A percentile compares a stretch with the other conserved stretches of the same genome.
phyloP scores from a whole-genome alignment of 2,797 vertebrate genomes.

The Psittacula echo region DNA sequence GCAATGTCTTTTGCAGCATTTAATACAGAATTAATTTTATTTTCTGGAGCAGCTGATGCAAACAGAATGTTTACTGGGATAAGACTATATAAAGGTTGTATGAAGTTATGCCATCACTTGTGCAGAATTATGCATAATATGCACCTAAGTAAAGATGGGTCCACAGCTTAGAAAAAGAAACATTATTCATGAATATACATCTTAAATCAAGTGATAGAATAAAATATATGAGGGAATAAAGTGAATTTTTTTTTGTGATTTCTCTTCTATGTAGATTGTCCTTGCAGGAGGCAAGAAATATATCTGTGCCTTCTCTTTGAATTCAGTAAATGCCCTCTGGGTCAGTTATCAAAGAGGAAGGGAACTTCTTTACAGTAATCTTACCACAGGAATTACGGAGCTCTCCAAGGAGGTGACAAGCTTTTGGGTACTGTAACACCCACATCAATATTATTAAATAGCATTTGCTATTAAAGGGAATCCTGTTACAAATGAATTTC shows the following conservation, averaged over 20 bases:
- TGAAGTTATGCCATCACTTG: not conserved
- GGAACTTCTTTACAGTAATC: constrained; percentile 33
- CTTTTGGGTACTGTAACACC: constrained; percentile 41
- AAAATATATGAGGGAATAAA: not conserved
- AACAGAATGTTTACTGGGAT: not conserved
- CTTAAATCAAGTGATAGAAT: not conserved
- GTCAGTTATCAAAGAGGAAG: constrained; percentile 46
- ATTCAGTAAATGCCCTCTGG: constrained; percentile 41
- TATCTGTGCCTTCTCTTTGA: constrained; percentile 60
- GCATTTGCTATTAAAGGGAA: constrained; percentile 64
- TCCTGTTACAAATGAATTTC: constrained; percentile 65
- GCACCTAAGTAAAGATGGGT: not conserved
- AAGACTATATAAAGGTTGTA: not conserved
- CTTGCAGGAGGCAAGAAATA: not conserved
- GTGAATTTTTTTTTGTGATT: not conserved
- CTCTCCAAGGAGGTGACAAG: constrained; percentile 37
- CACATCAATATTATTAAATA: constrained; percentile 75
- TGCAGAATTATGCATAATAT: not conserved
- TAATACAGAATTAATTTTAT: not conserved
- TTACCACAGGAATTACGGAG: constrained; percentile 57
- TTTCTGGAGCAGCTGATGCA: not conserved
- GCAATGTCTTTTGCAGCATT: not conserved
- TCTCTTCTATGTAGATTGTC: not conserved
- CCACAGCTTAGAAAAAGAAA: not conserved
- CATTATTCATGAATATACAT: not conserved